Evolutionary conservation across 2,797 vertebrate genomes (phyloP).

Genomic region (Chrosomus eos): DNA sequence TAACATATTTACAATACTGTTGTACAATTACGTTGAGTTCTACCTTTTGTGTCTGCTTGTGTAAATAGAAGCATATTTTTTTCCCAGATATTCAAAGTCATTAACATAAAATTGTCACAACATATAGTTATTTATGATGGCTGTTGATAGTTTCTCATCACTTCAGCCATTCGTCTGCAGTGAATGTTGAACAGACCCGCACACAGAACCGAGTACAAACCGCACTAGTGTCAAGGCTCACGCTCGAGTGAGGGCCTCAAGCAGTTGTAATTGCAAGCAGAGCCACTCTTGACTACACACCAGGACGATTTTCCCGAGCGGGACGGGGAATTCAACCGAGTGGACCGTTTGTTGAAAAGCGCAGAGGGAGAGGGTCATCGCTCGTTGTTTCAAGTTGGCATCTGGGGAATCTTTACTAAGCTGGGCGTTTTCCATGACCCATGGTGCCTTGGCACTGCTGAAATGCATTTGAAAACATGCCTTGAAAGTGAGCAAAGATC

Average conservation of each 20-base stretch:
- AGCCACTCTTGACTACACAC: slow-evolving; percentile 25
- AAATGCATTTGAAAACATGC: slow-evolving; percentile 49
- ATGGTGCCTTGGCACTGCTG: slow-evolving; percentile 26
- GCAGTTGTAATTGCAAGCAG: slow-evolving; percentile 46
- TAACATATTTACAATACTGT: not conserved
- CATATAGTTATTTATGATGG: not conserved
- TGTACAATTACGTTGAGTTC: not conserved
- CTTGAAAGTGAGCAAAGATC: slow-evolving; percentile 35
- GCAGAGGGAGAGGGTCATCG: slow-evolving; percentile 11
- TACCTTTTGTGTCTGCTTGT: not conserved
- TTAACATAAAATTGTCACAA: not conserved
- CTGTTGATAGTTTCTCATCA: slow-evolving; percentile 17
- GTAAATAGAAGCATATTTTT: not conserved
- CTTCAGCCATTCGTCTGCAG: not conserved
- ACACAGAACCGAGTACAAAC: slow-evolving; percentile 43
- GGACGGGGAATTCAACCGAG: slow-evolving; percentile 28
- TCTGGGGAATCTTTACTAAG: slow-evolving; percentile 31
- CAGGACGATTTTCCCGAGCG: not conserved
- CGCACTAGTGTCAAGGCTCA: slow-evolving; percentile 39
- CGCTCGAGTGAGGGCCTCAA: slow-evolving; percentile 19
- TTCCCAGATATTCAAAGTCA: not conserved
- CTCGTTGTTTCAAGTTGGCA: slow-evolving; percentile 42
- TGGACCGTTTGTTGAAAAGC: slow-evolving; percentile 43
- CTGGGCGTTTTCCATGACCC: slow-evolving; percentile 48
- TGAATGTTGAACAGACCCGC: not conserved